phyloP scores from a whole-genome alignment of 2,888 invertebrate species.

The Nesidiocoris tenuis region DNA sequence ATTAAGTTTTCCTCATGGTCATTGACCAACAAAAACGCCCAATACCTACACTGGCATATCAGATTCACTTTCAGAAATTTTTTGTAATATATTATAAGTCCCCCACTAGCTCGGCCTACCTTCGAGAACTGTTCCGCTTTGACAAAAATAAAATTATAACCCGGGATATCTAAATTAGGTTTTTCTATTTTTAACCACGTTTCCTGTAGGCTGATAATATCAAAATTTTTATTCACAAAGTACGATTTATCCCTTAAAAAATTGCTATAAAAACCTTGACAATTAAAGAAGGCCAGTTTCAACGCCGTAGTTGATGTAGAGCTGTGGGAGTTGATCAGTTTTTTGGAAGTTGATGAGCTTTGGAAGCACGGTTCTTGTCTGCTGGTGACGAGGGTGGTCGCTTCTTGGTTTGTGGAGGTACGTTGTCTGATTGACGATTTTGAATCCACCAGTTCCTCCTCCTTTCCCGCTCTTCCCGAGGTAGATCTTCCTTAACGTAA shows the following conservation, averaged over 20 bases:
- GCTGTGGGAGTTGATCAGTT: background rate
- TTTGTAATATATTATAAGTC: conserved; percentile 15
- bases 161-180: conserved; percentile 14
- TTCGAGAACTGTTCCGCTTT: conserved; percentile 9
- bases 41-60: background rate
- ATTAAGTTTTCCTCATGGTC: conserved; percentile 7
- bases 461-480: background rate
- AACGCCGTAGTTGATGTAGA: too few relatives aligned
- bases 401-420: background rate
- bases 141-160: conserved; percentile 28
- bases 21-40: conserved; percentile 15
- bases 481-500: background rate
- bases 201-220: conserved; percentile 30
- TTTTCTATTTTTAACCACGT: conserved; percentile 30
- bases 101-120: conserved; percentile 18
- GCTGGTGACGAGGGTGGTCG: background rate
- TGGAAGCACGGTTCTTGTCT: background rate
- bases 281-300: conserved; percentile 10
- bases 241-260: conserved; percentile 11
- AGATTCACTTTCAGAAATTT: background rate
- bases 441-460: background rate
- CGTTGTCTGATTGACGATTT: background rate
- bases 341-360: background rate
- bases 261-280: conserved; percentile 20
- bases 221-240: conserved; percentile 15